Percentiles rank a stretch among this genome's conserved stretches.
Evolutionary conservation across 2,888 invertebrate species (phyloP).

Genomic region (Eurois occulta): DNA sequence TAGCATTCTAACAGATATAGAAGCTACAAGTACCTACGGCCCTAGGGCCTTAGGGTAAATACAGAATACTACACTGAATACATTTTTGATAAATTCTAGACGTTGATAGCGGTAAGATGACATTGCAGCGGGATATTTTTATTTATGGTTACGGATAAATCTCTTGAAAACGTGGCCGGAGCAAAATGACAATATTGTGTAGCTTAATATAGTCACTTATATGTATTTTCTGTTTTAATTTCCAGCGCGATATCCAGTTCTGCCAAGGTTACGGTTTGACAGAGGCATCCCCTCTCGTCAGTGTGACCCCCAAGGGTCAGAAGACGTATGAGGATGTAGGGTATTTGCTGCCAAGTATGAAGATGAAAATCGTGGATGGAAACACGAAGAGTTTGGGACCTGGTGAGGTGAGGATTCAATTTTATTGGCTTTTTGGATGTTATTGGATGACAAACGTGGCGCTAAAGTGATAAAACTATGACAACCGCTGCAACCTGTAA

Average conservation of each 20-base stretch:
- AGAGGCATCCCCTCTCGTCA: conserved; percentile 91
- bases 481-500: background rate
- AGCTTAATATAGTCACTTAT: background rate
- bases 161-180: background rate
- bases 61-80: background rate
- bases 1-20: background rate
- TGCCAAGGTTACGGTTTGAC: conserved; percentile 93
- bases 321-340: conserved; percentile 87
- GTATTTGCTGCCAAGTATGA: conserved; percentile 90
- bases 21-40: background rate
- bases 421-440: background rate
- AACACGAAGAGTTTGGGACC: conserved; percentile 88
- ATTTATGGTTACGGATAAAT: background rate
- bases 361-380: conserved; percentile 90
- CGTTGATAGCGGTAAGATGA: background rate
- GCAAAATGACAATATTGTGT: background rate
- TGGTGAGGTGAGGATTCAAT: conserved; percentile 79
- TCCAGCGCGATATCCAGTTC: conserved; percentile 76
- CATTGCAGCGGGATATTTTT: background rate
- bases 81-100: background rate
- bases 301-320: conserved; percentile 75
- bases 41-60: too few species aligned
- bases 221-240: conserved; percentile 18
- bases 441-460: background rate
- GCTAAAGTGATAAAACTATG: background rate